phyloP scores from a whole-genome alignment of 2,113 vertebrate genomes.

The Anoura caudifer region DNA sequence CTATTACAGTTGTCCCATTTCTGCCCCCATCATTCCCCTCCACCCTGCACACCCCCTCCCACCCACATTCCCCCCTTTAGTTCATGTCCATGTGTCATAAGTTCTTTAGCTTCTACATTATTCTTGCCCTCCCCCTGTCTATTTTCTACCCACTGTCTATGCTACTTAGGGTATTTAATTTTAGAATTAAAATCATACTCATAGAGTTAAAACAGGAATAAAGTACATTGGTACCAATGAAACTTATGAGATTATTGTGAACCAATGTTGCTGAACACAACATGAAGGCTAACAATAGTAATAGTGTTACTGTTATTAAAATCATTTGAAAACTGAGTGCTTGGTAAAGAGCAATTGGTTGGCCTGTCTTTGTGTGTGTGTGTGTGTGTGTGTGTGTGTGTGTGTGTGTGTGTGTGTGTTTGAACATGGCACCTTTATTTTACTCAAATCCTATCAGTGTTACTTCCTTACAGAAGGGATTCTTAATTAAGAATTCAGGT shows the following conservation, averaged over 20 bases:
- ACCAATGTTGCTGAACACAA: not conserved
- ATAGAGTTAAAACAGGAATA: not conserved
- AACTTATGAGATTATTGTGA: not conserved
- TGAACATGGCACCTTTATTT: not conserved
- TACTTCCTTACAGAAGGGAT: not conserved
- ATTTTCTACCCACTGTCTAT: no score
- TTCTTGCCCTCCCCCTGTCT: no score
- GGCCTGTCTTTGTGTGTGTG: not conserved
- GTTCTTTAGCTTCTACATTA: no score
- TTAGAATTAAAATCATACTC: not conserved
- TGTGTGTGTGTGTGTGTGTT: no score
- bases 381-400: no score
- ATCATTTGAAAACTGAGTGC: not conserved
- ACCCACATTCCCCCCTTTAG: no score
- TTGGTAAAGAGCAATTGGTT: not conserved
- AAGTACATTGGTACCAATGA: not conserved
- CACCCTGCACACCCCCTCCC: no score
- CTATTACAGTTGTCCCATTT: no score
- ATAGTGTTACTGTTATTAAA: not conserved
- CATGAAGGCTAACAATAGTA: not conserved
- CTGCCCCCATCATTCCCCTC: no score
- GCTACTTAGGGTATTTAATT: not conserved
- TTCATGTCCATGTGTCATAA: no score
- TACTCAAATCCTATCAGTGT: not conserved
- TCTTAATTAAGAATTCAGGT: not conserved